These are phyloP conservation scores for Scyliorhinus canicula DNA, from an alignment of 2,797 vertebrate species.

Conservation along the genomic window DNA sequence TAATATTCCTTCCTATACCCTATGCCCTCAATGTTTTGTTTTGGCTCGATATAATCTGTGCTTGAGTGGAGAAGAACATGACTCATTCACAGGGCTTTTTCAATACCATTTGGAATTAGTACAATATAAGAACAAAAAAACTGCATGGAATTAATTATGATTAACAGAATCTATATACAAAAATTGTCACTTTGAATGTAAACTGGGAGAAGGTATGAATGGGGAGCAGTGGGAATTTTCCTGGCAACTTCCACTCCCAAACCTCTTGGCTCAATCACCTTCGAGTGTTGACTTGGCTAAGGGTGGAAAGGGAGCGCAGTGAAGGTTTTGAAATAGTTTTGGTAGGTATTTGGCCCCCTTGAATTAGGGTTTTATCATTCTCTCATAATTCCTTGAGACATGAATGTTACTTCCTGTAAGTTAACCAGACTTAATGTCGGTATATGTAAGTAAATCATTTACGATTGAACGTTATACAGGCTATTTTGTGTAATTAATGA, in stretches of 20 bases:
- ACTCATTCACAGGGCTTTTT: not conserved
- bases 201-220: not conserved
- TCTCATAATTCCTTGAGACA: not conserved
- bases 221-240: not conserved
- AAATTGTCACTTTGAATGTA: not conserved
- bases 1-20: not conserved
- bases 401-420: not conserved
- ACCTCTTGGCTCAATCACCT: not conserved
- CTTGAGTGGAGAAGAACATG: not conserved
- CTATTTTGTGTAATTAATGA: slow-evolving; percentile 8
- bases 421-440: not conserved
- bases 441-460: not conserved
- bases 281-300: not conserved
- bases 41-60: not conserved
- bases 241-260: not conserved
- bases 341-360: not conserved
- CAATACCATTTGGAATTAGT: not conserved
- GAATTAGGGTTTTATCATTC: not conserved
- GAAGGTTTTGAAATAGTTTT: not conserved
- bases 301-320: not conserved
- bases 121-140: not conserved
- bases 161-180: not conserved
- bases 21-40: not conserved
- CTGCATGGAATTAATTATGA: not conserved
- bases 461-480: not conserved